Conservation (phyloP, 2,797 vertebrate species). For the Chelidonichthys spinosus region DNA sequence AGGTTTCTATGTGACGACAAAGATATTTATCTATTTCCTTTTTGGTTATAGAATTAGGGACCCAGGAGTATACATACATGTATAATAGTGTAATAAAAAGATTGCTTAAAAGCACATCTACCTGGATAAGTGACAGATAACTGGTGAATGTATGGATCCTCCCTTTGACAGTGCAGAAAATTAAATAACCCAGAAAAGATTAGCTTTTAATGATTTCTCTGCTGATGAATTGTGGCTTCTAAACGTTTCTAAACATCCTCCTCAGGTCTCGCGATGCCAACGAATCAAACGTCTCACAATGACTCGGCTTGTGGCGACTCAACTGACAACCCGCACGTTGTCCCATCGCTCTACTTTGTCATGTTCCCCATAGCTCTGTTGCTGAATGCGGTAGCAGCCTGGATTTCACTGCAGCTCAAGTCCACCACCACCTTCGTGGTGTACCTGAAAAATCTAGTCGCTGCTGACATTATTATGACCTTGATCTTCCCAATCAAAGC, state of each 20-base stretch:
- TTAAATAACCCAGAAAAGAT: not conserved
- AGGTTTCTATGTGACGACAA: not conserved
- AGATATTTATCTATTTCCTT: not conserved
- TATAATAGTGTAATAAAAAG: not conserved
- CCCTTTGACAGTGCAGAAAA: not conserved
- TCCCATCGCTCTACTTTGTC: slow-evolving; percentile 80
- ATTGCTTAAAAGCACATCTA: not conserved
- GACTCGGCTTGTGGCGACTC: not conserved
- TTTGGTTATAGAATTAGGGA: not conserved
- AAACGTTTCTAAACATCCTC: slow-evolving; percentile 6
- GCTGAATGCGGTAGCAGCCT: slow-evolving; percentile 88
- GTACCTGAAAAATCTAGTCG: slow-evolving; percentile 92
- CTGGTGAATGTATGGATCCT: slow-evolving; percentile 18
- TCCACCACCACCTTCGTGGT: slow-evolving; percentile 91
- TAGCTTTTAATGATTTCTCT: not conserved
- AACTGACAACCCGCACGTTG: not conserved
- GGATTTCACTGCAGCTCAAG: slow-evolving; percentile 91
- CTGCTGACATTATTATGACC: slow-evolving; percentile 89
- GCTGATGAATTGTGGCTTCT: not conserved
- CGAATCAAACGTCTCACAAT: slow-evolving; percentile 16
- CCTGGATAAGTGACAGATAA: not conserved
- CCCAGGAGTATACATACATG: not conserved
- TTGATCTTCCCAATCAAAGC: slow-evolving; percentile 85
- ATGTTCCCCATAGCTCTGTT: slow-evolving; percentile 86
- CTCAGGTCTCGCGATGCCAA: slow-evolving; percentile 44